These are phyloP conservation scores for Entomobrya multifasciata DNA, from an alignment of 2,888 invertebrate species.

Conservation along the genomic window DNA sequence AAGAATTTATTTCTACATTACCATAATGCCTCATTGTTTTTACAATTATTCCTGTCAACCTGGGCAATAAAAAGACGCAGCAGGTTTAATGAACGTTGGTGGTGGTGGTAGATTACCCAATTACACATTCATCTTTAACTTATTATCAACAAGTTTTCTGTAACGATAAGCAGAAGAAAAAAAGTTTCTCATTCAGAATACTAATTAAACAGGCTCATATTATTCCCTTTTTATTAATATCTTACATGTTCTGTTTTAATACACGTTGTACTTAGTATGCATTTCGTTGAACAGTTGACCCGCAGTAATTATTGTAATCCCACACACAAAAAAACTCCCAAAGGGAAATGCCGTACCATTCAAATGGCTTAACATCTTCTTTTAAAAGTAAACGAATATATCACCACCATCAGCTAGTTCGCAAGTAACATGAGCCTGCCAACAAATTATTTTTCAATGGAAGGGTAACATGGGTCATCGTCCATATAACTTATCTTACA, in stretches of 20 bases:
- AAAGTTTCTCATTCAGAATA: constrained; percentile 30
- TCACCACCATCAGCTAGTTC: background rate
- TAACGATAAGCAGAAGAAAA: constrained; percentile 13
- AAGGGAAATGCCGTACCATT: background rate
- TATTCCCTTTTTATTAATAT: background rate
- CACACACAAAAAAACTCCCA: constrained; percentile 20
- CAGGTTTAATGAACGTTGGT: constrained; percentile 55
- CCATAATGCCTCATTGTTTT: constrained; percentile 51
- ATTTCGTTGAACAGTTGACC: background rate
- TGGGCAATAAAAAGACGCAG: constrained; percentile 45
- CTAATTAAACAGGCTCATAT: constrained; percentile 41
- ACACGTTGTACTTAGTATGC: background rate
- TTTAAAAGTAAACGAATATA: constrained; percentile 3
- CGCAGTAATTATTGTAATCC: constrained; percentile 24
- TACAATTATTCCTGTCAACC: constrained; percentile 50
- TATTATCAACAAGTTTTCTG: constrained; percentile 34
- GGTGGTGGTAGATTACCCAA: constrained; percentile 37
- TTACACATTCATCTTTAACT: constrained; percentile 40
- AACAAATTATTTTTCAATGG: constrained; percentile 18
- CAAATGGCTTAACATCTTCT: background rate
- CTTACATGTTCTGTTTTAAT: background rate
- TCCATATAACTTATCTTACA: constrained; percentile 28
- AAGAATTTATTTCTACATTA: constrained; percentile 35
- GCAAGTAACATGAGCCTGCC: background rate
- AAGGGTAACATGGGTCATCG: constrained; percentile 23